Evolutionary conservation across 2,888 invertebrate genomes (phyloP).

Genomic region (Rhagonycha lutea): DNA sequence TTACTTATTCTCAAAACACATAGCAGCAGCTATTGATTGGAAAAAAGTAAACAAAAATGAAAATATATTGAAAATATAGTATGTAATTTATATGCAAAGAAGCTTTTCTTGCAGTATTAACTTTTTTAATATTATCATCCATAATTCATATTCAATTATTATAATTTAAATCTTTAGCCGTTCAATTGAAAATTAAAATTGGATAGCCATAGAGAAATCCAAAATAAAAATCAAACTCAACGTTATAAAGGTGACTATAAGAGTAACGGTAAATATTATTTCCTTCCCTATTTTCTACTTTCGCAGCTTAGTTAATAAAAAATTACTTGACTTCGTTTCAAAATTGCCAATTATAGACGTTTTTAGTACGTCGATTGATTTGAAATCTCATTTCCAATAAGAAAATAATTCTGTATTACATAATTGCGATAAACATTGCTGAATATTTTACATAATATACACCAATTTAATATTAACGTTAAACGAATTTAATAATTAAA

Average conservation of each 20-base stretch:
- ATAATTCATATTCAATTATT: slow-evolving; percentile 13
- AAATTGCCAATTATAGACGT: slow-evolving; percentile 23
- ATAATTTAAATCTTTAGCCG: slow-evolving; percentile 4
- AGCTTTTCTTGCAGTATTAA: slow-evolving; percentile 4
- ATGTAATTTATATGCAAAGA: slow-evolving; percentile 41
- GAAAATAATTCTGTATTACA: slow-evolving; percentile 1
- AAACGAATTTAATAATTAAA: neutral
- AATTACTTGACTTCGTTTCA: slow-evolving; percentile 22
- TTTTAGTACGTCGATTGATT: slow-evolving; percentile 13
- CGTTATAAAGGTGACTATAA: slow-evolving; percentile 2
- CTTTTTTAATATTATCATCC: slow-evolving; percentile 13
- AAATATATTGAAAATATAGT: slow-evolving; percentile 31
- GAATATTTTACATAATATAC: neutral
- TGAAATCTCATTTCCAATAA: slow-evolving; percentile 1
- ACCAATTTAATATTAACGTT: neutral
- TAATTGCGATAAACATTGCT: neutral
- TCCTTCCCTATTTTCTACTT: slow-evolving; percentile 13
- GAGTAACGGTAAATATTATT: slow-evolving; percentile 18
- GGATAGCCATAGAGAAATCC: neutral
- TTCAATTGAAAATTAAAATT: neutral
- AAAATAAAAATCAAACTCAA: neutral
- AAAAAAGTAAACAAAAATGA: slow-evolving; percentile 21
- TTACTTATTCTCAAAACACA: slow-evolving; percentile 27
- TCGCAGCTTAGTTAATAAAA: slow-evolving; percentile 16
- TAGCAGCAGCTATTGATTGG: slow-evolving; percentile 20